phyloP scores from a whole-genome alignment of 2,113 vertebrate genomes.

The Apteryx mantelli region DNA sequence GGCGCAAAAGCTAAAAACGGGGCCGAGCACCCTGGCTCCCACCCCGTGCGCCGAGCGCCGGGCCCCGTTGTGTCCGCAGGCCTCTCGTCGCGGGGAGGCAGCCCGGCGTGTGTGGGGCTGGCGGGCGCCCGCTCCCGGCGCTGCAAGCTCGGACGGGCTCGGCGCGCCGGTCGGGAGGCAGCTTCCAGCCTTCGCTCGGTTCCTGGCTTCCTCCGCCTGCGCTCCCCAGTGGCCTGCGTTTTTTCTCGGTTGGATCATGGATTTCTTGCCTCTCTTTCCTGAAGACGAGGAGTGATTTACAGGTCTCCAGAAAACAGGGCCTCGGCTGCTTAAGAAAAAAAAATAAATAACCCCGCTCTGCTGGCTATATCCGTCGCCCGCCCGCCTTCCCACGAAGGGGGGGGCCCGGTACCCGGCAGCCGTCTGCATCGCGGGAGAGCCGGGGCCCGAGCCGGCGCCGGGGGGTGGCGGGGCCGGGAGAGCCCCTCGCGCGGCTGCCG shows the following conservation, averaged over 20 bases:
- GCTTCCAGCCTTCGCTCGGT: neutral
- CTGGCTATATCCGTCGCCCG: neutral
- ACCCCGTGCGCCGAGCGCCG: too few species aligned
- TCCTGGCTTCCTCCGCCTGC: neutral
- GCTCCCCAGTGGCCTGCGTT: neutral
- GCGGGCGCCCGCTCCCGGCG: neutral
- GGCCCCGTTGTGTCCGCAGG: too few species aligned
- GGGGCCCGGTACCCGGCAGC: fast-evolving
- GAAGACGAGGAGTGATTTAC: constrained; percentile 58
- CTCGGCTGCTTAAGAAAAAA: constrained; percentile 9
- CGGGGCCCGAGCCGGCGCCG: too few species aligned
- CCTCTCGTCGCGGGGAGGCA: too few species aligned
- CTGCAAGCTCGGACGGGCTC: neutral
- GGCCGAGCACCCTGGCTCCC: too few species aligned
- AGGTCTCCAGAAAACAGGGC: constrained; percentile 44
- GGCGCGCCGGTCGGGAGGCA: fast-evolving
- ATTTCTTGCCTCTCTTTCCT: constrained; percentile 38
- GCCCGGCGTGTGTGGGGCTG: too few species aligned
- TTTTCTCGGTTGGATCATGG: constrained; percentile 54
- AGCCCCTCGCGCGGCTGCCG: too few species aligned
- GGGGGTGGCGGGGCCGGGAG: too few species aligned
- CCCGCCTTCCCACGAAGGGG: fast-evolving
- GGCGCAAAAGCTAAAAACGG: too few species aligned
- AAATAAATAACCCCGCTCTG: neutral
- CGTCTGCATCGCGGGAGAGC: fast-evolving